Conservation (phyloP, 2,113 vertebrate species). For the Gnathonemus longibarbis region DNA sequence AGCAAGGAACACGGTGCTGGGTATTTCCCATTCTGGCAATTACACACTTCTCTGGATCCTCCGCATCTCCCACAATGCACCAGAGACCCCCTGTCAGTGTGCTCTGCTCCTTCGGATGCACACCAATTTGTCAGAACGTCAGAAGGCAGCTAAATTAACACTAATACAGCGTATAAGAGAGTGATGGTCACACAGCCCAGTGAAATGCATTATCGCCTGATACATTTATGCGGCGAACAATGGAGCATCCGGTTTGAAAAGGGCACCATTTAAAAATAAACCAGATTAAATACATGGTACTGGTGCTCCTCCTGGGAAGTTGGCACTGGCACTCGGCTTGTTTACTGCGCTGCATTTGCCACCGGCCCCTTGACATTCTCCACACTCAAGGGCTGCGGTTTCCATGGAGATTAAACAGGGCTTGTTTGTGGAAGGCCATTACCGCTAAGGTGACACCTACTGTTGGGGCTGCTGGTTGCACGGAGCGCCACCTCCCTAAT, state of each 20-base stretch:
- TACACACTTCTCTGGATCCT: not conserved
- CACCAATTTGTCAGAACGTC: not conserved
- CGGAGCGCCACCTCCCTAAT: constrained; percentile 2
- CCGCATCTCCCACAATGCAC: not conserved
- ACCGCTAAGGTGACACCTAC: constrained; percentile 22
- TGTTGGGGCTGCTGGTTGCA: not conserved
- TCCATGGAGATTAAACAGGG: constrained; percentile 29
- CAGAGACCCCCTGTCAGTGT: not conserved
- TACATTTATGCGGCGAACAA: not conserved
- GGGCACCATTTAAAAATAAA: not conserved
- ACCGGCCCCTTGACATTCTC: constrained; percentile 6
- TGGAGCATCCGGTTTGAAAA: not conserved
- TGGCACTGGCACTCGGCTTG: not conserved
- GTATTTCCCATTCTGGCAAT: not conserved
- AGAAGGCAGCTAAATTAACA: not conserved
- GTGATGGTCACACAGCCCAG: too few relatives aligned
- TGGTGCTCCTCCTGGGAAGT: not conserved
- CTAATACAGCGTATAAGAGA: not conserved
- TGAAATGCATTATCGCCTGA: not conserved
- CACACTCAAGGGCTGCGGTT: constrained; percentile 17
- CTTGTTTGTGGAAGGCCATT: constrained; percentile 25
- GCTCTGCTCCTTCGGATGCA: not conserved
- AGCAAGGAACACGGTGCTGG: not conserved
- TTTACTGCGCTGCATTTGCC: not conserved
- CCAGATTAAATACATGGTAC: not conserved